Evolutionary conservation across 2,113 vertebrate genomes (phyloP), one percentile per base, ranked within the genome.

Genomic region (Petaurus breviceps): DNA sequence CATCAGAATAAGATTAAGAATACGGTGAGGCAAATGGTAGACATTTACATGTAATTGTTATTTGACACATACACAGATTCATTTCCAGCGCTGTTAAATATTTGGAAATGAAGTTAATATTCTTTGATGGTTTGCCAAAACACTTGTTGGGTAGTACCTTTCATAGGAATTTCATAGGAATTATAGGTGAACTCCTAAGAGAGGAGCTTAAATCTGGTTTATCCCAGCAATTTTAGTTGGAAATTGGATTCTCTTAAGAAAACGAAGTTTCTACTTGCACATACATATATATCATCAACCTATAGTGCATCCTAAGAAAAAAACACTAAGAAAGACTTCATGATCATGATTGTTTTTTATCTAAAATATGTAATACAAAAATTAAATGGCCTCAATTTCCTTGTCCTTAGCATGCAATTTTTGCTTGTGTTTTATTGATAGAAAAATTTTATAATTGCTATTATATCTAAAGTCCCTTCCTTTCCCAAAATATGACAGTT

Each of bases 1-100:
- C 11, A n/a, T 90, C 57, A 96, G 23, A 94, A 51, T 89, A 93
- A 14, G 55, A 94, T 49, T 51, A 28, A 95, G 54, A 89, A 95
- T 97, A 96, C 46, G 23, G 51, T 84, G 50, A 97, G 10, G 46
- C 90, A 94, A 93, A 93, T 3, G 61, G 0, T 54, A 90, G 23
- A 89, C 46, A 7, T 4, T 61, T n/a, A 9, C 89, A 49, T 25
- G 26, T 77, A 96, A 3, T 68, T 90, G 94, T 47, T 28, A 68
- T 93, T 93, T 94, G 55, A 89, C 8, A 94, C 49, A 94, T 37
- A 57, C 26, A 61, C 91, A 53, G 46, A 43, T 92, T 51, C 9
- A 51, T 89, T 84, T 94, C 91, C 0, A 28, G 25, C 89, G 3
- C 61, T 55, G 57, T 47, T 43, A 92, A 94, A 91, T 94, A 25